Evolutionary conservation across 2,888 invertebrate genomes (phyloP).

Genomic region (Ormyrus rosae): DNA sequence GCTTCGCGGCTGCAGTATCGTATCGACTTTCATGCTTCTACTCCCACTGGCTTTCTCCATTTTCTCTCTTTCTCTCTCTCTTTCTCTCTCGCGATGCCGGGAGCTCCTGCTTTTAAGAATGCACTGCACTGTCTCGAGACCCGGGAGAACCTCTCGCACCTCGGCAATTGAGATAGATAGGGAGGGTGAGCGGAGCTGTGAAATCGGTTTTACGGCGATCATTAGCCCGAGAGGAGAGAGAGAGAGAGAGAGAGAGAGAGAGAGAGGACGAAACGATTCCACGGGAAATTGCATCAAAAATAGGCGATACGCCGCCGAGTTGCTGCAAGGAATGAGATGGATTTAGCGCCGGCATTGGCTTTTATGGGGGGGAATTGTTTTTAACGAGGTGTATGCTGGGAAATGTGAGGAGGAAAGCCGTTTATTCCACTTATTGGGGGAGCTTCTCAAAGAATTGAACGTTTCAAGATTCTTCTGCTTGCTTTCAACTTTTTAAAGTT

Average conservation of each 20-base stretch:
- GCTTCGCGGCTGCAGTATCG: conserved; percentile 13
- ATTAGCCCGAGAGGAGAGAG: no score
- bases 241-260: no score
- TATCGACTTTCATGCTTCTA: conserved; percentile 53
- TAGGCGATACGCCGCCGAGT: background rate
- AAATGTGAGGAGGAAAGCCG: no score
- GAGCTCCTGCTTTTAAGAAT: conserved; percentile 26
- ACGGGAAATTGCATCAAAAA: background rate
- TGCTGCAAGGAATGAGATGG: background rate
- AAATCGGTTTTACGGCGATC: no score
- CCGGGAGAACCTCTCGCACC: no score
- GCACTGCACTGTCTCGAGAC: background rate
- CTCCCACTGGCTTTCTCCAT: conserved; percentile 9
- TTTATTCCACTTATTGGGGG: no score
- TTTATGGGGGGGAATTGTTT: background rate
- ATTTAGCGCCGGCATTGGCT: background rate
- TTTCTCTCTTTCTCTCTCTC: conserved; percentile 19
- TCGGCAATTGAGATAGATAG: no score
- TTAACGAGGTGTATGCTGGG: background rate
- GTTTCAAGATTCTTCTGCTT: no score
- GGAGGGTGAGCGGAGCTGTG: no score
- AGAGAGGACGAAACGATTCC: no score
- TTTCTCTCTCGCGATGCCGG: conserved; percentile 14
- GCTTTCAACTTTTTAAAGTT: no score
- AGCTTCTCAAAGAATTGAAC: no score